phyloP scores from a whole-genome alignment of 2,113 vertebrate species.

The Psephotus haematonotus region DNA sequence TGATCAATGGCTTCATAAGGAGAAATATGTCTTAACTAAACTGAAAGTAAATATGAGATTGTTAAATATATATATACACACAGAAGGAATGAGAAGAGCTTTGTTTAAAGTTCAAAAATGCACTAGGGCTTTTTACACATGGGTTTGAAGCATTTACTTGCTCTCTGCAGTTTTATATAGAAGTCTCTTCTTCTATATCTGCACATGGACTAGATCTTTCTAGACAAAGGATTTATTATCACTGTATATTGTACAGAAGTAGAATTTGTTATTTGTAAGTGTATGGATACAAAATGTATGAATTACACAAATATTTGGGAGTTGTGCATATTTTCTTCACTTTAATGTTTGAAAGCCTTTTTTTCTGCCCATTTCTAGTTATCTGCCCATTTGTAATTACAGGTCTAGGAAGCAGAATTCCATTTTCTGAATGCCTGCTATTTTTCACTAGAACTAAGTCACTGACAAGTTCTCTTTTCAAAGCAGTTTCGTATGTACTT shows the following conservation, averaged over 20 bases:
- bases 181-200: background rate
- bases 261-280: background rate
- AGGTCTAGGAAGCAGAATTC: background rate
- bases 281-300: background rate
- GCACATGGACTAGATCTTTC: background rate
- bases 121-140: background rate
- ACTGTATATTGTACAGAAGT: background rate
- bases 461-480: conserved; percentile 38
- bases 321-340: background rate
- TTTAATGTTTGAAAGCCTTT: background rate
- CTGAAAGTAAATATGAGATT: background rate
- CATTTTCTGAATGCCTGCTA: background rate
- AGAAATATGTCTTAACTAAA: background rate
- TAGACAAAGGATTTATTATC: background rate
- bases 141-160: background rate
- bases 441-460: conserved; percentile 45
- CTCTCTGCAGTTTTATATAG: background rate
- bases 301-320: background rate
- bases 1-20: background rate
- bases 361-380: background rate
- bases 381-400: background rate
- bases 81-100: background rate
- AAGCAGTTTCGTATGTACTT: conserved; percentile 48
- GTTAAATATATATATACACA: background rate
- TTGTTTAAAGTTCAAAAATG: background rate